Evolutionary conservation across 1,140 invertebrate species (phyloP).

Genomic region (Heliconius eleuchia): DNA sequence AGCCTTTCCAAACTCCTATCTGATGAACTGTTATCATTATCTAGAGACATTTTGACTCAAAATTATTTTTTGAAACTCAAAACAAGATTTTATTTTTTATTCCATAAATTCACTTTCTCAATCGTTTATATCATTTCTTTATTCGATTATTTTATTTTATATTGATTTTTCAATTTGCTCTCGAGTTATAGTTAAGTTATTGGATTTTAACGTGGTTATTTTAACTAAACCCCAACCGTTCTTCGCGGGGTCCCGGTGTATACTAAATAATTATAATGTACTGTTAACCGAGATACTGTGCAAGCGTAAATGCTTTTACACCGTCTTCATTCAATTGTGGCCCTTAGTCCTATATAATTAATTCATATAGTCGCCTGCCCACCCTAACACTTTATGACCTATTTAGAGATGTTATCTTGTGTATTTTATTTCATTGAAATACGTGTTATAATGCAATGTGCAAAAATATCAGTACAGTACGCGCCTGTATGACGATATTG

Average conservation of each 20-base stretch:
- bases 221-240: slow-evolving; percentile 1
- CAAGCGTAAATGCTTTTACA: background rate
- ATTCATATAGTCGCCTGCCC: background rate
- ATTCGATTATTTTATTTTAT: background rate
- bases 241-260: slow-evolving; percentile 13
- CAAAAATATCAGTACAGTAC: background rate
- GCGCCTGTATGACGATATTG: background rate
- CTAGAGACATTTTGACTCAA: slow-evolving; percentile 27
- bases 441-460: slow-evolving; percentile 6
- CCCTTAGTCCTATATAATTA: background rate
- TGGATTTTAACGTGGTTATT: background rate
- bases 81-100: background rate
- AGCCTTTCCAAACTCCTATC: slow-evolving; percentile 39
- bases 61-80: background rate
- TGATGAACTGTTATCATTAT: slow-evolving; percentile 33
- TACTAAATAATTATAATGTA: slow-evolving; percentile 34
- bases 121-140: background rate
- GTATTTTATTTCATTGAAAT: slow-evolving; percentile 5
- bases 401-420: background rate
- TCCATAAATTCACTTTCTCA: background rate
- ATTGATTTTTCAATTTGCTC: background rate
- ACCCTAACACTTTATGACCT: background rate
- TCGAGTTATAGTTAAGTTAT: background rate
- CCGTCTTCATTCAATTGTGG: background rate
- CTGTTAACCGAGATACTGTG: slow-evolving; percentile 27